These are phyloP conservation scores for Heliconius ethilla DNA, from an alignment of 2,888 invertebrate genomes.

Conservation along the genomic window DNA sequence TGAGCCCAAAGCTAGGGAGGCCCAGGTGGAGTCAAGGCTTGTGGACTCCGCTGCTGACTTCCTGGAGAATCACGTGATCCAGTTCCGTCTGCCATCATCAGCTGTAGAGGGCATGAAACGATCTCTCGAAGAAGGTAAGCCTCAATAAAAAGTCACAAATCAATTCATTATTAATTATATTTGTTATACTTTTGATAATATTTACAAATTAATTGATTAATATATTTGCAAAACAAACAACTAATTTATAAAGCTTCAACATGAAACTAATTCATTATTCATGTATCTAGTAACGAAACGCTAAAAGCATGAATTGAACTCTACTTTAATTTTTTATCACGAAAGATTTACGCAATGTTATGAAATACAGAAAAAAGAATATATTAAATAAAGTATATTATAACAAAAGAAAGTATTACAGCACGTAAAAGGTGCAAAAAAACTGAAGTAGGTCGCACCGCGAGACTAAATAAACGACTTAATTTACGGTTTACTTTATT, in stretches of 20 bases:
- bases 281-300: conserved; percentile 6
- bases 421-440: conserved; percentile 34
- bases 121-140: conserved; percentile 89
- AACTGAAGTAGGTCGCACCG: conserved; percentile 34
- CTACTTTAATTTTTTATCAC: conserved; percentile 31
- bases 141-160: not conserved
- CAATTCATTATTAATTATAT: not conserved
- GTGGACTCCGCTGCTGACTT: conserved; percentile 89
- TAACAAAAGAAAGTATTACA: conserved; percentile 42
- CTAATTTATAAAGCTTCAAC: not conserved
- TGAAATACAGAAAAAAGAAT: conserved; percentile 41
- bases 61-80: conserved; percentile 90
- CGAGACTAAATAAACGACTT: conserved; percentile 49
- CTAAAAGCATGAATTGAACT: conserved; percentile 27
- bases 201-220: not conserved
- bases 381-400: conserved; percentile 28
- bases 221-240: conserved; percentile 4
- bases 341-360: conserved; percentile 38
- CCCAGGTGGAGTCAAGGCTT: conserved; percentile 87
- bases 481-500: conserved; percentile 49
- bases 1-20: conserved; percentile 87
- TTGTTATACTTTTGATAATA: not conserved
- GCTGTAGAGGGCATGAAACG: conserved; percentile 89
- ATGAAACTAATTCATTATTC: conserved; percentile 1
- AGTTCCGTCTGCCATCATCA: conserved; percentile 89